Conservation (phyloP, 2,888 invertebrate species). For the Drosophila merina region DNA sequence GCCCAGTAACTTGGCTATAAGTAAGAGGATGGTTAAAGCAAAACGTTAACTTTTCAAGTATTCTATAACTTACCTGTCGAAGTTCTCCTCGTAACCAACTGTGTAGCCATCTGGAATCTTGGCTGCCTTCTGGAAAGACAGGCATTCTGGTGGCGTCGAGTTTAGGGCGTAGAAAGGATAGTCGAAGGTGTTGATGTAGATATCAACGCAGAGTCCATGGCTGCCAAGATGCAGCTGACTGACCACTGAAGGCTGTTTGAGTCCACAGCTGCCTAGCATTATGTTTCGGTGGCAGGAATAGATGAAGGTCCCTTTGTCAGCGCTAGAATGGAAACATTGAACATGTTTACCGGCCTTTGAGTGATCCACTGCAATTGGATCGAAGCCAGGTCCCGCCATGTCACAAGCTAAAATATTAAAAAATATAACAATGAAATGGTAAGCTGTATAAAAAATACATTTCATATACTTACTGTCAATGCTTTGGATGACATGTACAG, state of each 20-base stretch:
- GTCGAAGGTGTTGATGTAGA: slow-evolving; percentile 82
- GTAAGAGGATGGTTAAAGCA: neutral
- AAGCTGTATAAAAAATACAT: neutral
- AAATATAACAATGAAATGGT: no score
- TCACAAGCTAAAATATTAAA: slow-evolving; percentile 77
- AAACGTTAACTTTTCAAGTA: neutral
- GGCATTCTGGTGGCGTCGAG: slow-evolving; percentile 67
- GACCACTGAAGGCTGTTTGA: slow-evolving; percentile 77
- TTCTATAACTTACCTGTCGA: slow-evolving; percentile 58
- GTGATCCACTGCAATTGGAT: slow-evolving; percentile 75
- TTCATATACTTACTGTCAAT: slow-evolving; percentile 78
- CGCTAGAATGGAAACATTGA: slow-evolving; percentile 82
- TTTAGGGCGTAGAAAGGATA: slow-evolving; percentile 80
- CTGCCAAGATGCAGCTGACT: slow-evolving; percentile 77
- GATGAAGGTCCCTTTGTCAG: slow-evolving; percentile 81
- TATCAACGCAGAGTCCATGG: slow-evolving; percentile 82
- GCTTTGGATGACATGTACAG: slow-evolving; percentile 68
- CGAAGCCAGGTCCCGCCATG: slow-evolving; percentile 83
- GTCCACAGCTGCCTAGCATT: slow-evolving; percentile 81
- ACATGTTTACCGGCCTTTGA: slow-evolving; percentile 80
- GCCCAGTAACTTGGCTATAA: slow-evolving; percentile 75
- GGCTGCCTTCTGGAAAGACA: slow-evolving; percentile 56
- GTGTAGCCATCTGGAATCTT: slow-evolving; percentile 78
- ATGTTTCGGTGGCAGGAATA: slow-evolving; percentile 82
- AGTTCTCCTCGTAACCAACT: slow-evolving; percentile 81